Evolutionary conservation across 2,888 invertebrate species (phyloP).

Genomic region (Herminia tarsipennalis): DNA sequence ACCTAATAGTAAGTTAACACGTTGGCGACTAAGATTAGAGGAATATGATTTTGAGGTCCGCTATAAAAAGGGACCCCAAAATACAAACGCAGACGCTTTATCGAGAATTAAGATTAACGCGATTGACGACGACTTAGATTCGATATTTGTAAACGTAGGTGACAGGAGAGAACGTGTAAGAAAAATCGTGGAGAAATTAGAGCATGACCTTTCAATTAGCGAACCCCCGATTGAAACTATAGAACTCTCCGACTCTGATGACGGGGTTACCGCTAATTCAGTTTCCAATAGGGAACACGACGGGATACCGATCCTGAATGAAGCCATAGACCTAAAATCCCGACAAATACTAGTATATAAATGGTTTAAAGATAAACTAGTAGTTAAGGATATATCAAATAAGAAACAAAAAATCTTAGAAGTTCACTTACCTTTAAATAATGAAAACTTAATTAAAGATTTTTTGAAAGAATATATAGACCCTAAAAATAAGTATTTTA

Average conservation of each 20-base stretch:
- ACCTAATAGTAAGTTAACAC: no score
- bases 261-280: neutral
- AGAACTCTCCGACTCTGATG: no score
- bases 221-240: neutral
- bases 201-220: no score
- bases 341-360: conserved; percentile 40
- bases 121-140: no score
- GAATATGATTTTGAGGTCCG: no score
- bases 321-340: conserved; percentile 47
- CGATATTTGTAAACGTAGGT: no score
- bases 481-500: conserved; percentile 35
- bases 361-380: conserved; percentile 32
- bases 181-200: no score
- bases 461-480: conserved; percentile 40
- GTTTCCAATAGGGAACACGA: conserved; percentile 7
- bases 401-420: conserved; percentile 42
- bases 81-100: no score
- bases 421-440: conserved; percentile 35
- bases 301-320: conserved; percentile 41
- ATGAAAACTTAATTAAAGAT: conserved; percentile 29
- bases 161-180: no score
- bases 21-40: no score
- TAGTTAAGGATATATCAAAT: conserved; percentile 34
- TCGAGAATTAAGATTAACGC: no score
- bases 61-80: no score